Conservation (phyloP, 2,797 vertebrate genomes). For the Mormyrops attenuatus region DNA sequence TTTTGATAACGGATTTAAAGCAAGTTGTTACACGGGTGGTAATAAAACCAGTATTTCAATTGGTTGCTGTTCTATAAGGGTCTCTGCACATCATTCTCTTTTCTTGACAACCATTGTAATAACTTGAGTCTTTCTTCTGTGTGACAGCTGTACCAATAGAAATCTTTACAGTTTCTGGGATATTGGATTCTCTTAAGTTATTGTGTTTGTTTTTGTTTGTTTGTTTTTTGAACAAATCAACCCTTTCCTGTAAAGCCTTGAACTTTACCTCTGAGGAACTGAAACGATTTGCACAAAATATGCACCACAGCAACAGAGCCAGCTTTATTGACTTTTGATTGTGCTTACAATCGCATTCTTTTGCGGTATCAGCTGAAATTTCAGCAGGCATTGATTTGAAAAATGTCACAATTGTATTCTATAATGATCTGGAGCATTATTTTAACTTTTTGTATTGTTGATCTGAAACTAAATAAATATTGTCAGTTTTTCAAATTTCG, state of each 20-base stretch:
- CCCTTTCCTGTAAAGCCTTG: background rate
- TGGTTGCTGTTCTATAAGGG: background rate
- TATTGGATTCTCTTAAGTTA: background rate
- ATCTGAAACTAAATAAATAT: background rate
- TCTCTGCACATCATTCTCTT: background rate
- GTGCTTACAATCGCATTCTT: constrained; percentile 31
- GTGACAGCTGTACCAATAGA: background rate
- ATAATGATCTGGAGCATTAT: constrained; percentile 22
- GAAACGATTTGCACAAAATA: constrained; percentile 4
- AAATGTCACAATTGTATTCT: constrained; percentile 34
- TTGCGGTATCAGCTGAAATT: constrained; percentile 33
- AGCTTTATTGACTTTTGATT: constrained; percentile 40
- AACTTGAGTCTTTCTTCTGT: background rate
- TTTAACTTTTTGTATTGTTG: constrained; percentile 17
- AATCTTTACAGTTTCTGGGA: background rate
- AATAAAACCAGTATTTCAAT: constrained; percentile 9
- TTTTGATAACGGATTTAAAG: constrained; percentile 9
- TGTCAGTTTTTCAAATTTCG: background rate
- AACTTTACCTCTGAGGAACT: background rate
- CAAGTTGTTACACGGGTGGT: background rate
- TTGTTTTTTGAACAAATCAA: background rate
- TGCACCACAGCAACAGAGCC: background rate
- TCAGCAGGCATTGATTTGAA: constrained; percentile 33
- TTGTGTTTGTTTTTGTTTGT: background rate
- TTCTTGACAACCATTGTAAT: background rate